Evolutionary conservation across 2,888 invertebrate genomes (phyloP), one percentile per base, ranked within the genome.

Genomic region (Platerodrilus igneus): DNA sequence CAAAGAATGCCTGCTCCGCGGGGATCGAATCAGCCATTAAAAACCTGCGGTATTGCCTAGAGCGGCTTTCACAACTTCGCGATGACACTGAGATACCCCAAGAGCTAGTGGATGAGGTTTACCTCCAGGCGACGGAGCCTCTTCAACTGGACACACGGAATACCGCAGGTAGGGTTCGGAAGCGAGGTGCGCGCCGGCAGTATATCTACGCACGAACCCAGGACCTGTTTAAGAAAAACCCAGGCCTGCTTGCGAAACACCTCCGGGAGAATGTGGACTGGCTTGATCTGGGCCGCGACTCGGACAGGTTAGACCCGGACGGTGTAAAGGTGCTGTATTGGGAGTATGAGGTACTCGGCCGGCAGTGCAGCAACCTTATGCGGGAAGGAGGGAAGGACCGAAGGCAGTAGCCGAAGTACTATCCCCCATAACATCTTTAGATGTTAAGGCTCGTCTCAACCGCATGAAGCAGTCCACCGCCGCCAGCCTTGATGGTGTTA

Each of bases 181-280:
- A 42, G 7, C 29, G 28, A 25, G 10, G 39, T 5, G 37, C 39
- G 9, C 28, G 32, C 25, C 48, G 53, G 45, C 46, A 47, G 13
- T 53, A 47, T 23, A 31, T 46, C 2, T 61, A 55, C 18, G 56
- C 60, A 0, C 36, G 56, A 1, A 57, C 58, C 22, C 61, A 62
- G 40, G 55, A 60, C 3, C 23, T 63, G 2, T 62, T 36, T 6
- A 47, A 48, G 23, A 52, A 42, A 49, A 56, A 55, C 41, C 58
- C 59, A 46, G 53, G 51, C 27, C 18, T 52, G 29, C 39, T 62
- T 41, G 41, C 58, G 21, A 39, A 60, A 44, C 16, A 47, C 48
- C 34, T 60, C 36, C 3, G 58, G 45, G 8, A 48, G 31, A 34
- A 51, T 33, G 22, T 45, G 31, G 37, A 45, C 40, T 38, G 54